phyloP scores from a whole-genome alignment of 2,113 vertebrate genomes.

The Hemiprocne comata region DNA sequence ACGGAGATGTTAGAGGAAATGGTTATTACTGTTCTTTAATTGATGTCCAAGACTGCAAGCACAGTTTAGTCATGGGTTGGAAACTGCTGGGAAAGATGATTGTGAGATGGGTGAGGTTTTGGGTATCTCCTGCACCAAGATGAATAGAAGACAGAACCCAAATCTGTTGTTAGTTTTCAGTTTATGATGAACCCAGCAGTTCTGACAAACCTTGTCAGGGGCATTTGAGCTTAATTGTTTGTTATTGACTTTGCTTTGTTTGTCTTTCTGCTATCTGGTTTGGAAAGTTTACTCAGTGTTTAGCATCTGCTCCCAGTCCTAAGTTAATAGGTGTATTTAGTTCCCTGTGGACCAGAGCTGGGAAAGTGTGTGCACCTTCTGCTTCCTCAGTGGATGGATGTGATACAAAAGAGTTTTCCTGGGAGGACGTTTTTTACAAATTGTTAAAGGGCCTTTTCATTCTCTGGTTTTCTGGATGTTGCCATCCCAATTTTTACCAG shows the following conservation, averaged over 20 bases:
- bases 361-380: neutral
- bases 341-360: neutral
- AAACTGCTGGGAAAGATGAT: neutral
- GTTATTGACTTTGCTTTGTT: constrained; percentile 44
- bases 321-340: neutral
- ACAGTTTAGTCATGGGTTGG: neutral
- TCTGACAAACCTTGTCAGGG: neutral
- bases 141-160: neutral
- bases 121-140: neutral
- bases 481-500: neutral
- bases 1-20: neutral
- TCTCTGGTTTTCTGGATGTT: neutral
- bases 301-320: constrained; percentile 29
- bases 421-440: neutral
- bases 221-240: neutral
- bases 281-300: constrained; percentile 21
- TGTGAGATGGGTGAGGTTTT: neutral
- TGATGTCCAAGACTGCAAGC: neutral
- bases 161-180: neutral
- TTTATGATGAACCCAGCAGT: neutral
- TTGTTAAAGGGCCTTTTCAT: neutral
- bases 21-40: neutral
- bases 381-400: neutral
- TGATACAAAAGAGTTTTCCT: neutral
- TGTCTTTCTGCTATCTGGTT: constrained; percentile 4